These are phyloP conservation scores for Sylvicapra grimmia DNA, from an alignment of 2,113 vertebrate genomes.

Conservation along the genomic window DNA sequence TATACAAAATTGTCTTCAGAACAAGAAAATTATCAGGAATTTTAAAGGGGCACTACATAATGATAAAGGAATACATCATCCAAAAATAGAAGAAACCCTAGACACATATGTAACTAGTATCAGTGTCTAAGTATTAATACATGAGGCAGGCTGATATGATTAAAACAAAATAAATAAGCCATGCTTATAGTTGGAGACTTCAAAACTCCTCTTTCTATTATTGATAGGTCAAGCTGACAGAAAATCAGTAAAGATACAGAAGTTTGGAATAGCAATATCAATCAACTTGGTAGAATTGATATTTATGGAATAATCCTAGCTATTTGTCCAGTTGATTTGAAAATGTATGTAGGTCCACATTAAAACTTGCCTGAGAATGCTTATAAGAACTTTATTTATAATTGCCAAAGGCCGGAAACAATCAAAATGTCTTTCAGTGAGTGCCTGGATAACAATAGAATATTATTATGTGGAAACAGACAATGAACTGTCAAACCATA, in stretches of 20 bases:
- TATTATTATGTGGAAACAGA: neutral
- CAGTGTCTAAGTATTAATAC: neutral
- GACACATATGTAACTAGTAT: neutral
- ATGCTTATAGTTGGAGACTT: neutral
- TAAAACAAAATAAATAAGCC: neutral
- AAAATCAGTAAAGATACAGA: conserved; percentile 4
- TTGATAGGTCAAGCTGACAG: neutral
- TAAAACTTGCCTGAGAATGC: neutral
- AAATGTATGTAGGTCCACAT: neutral
- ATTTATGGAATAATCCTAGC: neutral
- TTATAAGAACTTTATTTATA: neutral
- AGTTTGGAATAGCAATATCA: neutral
- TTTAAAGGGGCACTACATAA: neutral
- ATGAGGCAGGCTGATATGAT: neutral
- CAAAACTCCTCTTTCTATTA: neutral
- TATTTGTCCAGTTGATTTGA: conserved; percentile 1
- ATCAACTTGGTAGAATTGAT: neutral
- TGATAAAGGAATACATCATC: neutral
- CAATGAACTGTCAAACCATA: neutral
- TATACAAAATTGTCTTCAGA: neutral
- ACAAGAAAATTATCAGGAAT: neutral
- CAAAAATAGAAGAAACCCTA: neutral
- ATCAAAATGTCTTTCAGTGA: neutral
- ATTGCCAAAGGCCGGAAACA: neutral
- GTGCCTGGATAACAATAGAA: neutral